Base-by-base conservation (phyloP, 2,888 invertebrate species). In the Bellardia pandia region DNA sequence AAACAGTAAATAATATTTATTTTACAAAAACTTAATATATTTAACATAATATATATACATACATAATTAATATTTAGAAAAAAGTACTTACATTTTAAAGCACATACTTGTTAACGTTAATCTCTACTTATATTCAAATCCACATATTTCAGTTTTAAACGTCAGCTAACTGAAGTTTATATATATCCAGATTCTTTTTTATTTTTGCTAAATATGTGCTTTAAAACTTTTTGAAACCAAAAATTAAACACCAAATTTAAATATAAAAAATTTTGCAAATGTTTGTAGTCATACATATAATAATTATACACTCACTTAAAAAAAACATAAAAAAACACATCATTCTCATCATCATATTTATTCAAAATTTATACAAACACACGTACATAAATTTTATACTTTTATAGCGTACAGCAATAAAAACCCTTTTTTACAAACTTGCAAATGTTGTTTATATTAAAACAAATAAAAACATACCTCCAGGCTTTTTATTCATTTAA, bases 271-370 rank as follows among this genome's bases (percentile, higher is more conserved):
- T 30, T 69, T 42, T 60, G 48, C 58, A 72, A 66, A 45, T 16
- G 53, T 78, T 66, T 9, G 16, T 69, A 83, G 69, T 60, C n/a
- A 60, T 74, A n/a, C 40, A 23, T 42, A 66, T 13, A 58, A 75
- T 11, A 30, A 23, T 30, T 58, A 37, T 48, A 66, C n/a, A n/a
- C 51, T 51, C 42, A 53, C 51, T 62, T 33, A 23, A 30, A 58
- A 58, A 53, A 60, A 42, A 30, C 14, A 66, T 33, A 23, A 23
- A 45, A 11, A 66, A 68, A 74, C 68, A 79, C 76, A 84, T 83
- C 79, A 82, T 76, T 37, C 30, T 72, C 77, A 85, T 80, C 72
- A 86, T 77, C 64, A 76, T 77, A 79, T 78, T 80, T 74, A 86
- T 71, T 64, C 58, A 40, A 58, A 56, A 78, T 69, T 75, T 84